Conservation (phyloP, 53 echinoderm and acorn worm genomes). For the Henricia sp. region DNA sequence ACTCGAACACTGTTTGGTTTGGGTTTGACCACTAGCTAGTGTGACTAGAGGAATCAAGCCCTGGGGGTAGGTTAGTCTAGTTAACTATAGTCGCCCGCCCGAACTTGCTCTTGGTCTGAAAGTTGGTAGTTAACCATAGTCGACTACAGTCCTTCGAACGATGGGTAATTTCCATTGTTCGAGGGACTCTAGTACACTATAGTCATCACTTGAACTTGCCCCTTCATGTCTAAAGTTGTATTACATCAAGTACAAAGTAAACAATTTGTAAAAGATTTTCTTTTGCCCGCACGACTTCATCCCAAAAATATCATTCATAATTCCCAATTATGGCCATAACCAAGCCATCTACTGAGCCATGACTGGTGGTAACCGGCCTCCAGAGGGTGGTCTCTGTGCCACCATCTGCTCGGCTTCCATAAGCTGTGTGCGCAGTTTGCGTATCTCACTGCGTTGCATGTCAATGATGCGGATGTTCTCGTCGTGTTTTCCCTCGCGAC, state of each 20-base stretch:
- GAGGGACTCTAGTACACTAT: too few species aligned
- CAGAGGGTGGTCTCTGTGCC: conserved; percentile 90
- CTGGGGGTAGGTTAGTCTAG: too few species aligned
- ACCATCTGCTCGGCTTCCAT: conserved; percentile 77
- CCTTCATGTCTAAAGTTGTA: neutral
- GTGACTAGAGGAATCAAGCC: too few species aligned
- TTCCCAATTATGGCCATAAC: neutral
- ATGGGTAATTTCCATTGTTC: too few species aligned
- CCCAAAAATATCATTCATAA: neutral
- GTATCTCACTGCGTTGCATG: conserved; percentile 88
- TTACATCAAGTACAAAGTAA: neutral
- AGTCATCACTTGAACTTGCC: neutral
- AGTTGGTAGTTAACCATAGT: neutral
- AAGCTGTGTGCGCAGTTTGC: conserved; percentile 79
- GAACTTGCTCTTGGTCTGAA: too few species aligned
- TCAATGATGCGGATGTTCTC: conserved; percentile 97
- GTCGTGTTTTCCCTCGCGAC: conserved; percentile 82
- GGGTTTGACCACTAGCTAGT: too few species aligned
- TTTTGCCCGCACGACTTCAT: neutral
- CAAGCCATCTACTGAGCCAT: conserved; percentile 70
- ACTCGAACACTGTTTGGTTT: too few species aligned
- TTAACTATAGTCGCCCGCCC: too few species aligned
- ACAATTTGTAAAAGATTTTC: neutral
- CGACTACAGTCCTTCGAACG: too few species aligned
- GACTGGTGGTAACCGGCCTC: conserved; percentile 90